Evolutionary conservation across 2,797 vertebrate genomes (phyloP).

Genomic region (Brotogeris chrysoptera): DNA sequence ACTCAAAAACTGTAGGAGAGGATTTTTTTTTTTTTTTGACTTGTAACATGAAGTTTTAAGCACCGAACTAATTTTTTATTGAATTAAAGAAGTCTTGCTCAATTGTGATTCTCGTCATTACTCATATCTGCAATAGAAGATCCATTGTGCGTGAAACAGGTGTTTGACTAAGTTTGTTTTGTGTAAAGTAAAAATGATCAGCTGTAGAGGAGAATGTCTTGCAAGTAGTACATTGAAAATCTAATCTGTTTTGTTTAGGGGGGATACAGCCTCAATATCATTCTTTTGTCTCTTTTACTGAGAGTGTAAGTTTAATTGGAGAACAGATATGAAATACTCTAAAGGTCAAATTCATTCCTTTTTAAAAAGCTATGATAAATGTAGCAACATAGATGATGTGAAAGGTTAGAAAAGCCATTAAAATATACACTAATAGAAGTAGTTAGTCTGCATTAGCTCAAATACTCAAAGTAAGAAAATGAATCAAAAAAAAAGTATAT

Average conservation of each 20-base stretch:
- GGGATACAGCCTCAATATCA: background rate
- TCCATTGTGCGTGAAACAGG: background rate
- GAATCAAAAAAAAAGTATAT: background rate
- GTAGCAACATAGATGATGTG: background rate
- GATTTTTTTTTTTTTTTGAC: background rate
- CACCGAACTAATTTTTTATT: background rate
- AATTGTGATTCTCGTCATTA: constrained; percentile 21
- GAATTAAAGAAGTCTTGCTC: background rate
- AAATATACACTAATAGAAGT: background rate
- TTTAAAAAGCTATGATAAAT: background rate
- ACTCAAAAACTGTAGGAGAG: constrained; percentile 12
- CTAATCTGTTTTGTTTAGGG: background rate
- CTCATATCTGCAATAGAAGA: background rate
- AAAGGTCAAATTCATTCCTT: background rate
- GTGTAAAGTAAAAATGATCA: background rate
- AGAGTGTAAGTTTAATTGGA: background rate
- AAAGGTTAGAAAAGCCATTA: constrained; percentile 30
- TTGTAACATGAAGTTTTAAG: constrained; percentile 44
- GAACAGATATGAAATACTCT: background rate
- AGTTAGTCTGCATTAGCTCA: background rate
- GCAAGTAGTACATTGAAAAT: background rate
- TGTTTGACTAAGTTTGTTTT: constrained; percentile 19
- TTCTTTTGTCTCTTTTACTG: background rate
- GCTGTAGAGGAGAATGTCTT: background rate
- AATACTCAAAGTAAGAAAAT: background rate